Percentiles rank a stretch among this genome's conserved stretches.
Evolutionary conservation across 1,140 invertebrate genomes (phyloP).

Genomic region (Nasonia longicornis): DNA sequence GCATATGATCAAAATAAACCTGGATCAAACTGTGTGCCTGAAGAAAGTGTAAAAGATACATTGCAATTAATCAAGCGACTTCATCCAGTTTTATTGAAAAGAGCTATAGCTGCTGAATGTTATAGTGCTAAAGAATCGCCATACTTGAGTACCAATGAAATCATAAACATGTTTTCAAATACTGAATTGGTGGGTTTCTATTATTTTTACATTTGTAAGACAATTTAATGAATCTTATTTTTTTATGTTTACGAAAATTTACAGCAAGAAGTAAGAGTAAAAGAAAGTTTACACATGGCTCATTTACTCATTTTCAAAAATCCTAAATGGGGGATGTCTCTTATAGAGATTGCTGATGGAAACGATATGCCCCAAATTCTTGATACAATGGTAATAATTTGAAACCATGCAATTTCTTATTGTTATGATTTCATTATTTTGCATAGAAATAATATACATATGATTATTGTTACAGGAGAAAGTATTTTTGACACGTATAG

Average conservation of each 20-base stretch:
- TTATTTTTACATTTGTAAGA: conserved; percentile 40
- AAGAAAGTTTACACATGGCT: conserved; percentile 74
- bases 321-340: conserved; percentile 76
- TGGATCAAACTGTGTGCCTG: conserved; percentile 73
- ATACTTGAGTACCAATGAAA: conserved; percentile 70
- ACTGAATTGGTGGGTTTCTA: conserved; percentile 58
- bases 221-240: not conserved
- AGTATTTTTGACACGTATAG: conserved; percentile 67
- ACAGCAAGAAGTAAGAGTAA: conserved; percentile 65
- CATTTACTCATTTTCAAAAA: conserved; percentile 78
- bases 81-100: conserved; percentile 71
- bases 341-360: conserved; percentile 68
- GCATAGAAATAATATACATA: conserved; percentile 17
- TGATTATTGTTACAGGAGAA: conserved; percentile 66
- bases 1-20: conserved; percentile 64
- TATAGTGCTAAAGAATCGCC: conserved; percentile 67
- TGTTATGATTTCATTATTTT: conserved; percentile 25
- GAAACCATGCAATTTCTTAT: conserved; percentile 1
- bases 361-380: conserved; percentile 55
- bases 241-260: conserved; percentile 36
- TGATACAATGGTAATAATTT: conserved; percentile 47
- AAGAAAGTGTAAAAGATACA: conserved; percentile 71
- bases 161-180: conserved; percentile 60
- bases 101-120: conserved; percentile 73
- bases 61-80: conserved; percentile 73